These are phyloP conservation scores for Melipona beecheii DNA, from an alignment of 2,888 invertebrate genomes.

Conservation along the genomic window DNA sequence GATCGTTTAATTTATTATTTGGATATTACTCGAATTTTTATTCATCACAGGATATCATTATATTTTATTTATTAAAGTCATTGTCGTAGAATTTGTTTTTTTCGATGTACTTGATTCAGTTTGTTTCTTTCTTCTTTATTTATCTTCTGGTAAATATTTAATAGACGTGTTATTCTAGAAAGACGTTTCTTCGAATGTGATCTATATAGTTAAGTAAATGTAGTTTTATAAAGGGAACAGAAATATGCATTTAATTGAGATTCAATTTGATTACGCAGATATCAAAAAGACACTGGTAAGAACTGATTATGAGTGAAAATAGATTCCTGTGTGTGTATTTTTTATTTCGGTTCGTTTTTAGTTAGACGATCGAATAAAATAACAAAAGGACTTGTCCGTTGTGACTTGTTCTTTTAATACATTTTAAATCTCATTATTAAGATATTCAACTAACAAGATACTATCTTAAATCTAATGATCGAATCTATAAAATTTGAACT, in stretches of 20 bases:
- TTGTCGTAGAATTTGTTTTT: neutral
- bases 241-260: slow-evolving; percentile 35
- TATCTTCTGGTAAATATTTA: slow-evolving; percentile 11
- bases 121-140: neutral
- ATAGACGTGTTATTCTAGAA: neutral
- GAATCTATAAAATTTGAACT: slow-evolving; percentile 10
- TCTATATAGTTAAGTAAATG: slow-evolving; percentile 29
- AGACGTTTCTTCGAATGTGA: slow-evolving; percentile 36
- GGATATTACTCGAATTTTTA: neutral
- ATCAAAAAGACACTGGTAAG: slow-evolving; percentile 27
- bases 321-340: neutral
- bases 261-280: slow-evolving; percentile 18
- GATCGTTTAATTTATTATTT: slow-evolving; percentile 6
- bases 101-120: neutral
- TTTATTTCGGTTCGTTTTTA: slow-evolving; percentile 2
- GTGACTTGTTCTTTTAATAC: slow-evolving; percentile 20
- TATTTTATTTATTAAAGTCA: neutral
- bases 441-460: slow-evolving; percentile 8
- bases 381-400: neutral
- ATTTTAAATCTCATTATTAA: slow-evolving; percentile 12
- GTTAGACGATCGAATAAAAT: neutral
- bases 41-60: neutral
- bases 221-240: slow-evolving; percentile 50
- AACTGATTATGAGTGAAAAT: neutral
- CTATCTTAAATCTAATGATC: slow-evolving; percentile 17